phyloP scores from a whole-genome alignment of 2,888 invertebrate genomes.

The Lasioglossum oenotherae region DNA sequence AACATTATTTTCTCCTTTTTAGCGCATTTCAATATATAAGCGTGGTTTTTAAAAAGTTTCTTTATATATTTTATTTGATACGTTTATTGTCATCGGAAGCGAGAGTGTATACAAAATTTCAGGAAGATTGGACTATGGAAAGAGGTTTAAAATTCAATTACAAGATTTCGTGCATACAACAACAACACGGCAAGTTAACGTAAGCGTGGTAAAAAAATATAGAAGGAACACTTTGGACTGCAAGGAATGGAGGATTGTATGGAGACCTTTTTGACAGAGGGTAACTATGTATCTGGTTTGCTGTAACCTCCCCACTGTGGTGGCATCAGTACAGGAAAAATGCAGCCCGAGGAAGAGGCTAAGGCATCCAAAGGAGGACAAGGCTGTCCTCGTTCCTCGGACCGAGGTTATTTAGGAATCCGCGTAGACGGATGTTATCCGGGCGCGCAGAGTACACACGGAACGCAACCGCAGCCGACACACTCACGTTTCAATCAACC shows the following conservation, averaged over 20 bases:
- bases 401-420: constrained; percentile 38
- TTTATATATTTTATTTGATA: no score
- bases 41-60: no score
- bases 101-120: no score
- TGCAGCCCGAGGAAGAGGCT: not conserved
- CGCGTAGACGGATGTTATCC: constrained; percentile 34
- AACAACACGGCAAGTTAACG: no score
- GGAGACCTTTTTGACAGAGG: not conserved
- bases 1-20: no score
- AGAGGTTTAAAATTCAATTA: no score
- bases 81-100: no score
- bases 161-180: no score
- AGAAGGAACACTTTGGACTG: not conserved
- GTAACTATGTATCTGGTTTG: not conserved
- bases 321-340: not conserved
- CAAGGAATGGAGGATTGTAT: not conserved
- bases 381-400: not conserved
- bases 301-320: not conserved
- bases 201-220: not conserved
- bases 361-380: constrained; percentile 9
- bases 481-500: constrained; percentile 53
- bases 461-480: constrained; percentile 40
- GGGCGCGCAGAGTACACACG: constrained; percentile 15
- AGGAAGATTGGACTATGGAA: no score
- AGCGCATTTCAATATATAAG: no score